These are phyloP conservation scores for Lamellibrachia luymesi DNA, from an alignment of 1,140 invertebrate species.

Conservation along the genomic window DNA sequence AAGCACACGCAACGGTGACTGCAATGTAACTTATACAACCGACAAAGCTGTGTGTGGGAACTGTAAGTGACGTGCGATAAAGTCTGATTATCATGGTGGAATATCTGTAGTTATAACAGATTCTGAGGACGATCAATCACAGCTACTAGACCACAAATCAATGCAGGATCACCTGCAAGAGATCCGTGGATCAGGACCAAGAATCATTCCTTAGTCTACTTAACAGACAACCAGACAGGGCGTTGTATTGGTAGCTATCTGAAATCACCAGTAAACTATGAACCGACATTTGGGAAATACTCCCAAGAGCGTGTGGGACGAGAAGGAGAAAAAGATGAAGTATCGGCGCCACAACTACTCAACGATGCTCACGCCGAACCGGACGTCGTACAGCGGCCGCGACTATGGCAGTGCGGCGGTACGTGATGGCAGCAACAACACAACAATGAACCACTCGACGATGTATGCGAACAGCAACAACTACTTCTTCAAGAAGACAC, in stretches of 20 bases:
- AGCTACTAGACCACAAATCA: background rate
- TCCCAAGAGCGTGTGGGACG: background rate
- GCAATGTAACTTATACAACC: background rate
- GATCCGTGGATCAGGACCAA: background rate
- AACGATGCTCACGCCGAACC: background rate
- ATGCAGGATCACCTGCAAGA: background rate
- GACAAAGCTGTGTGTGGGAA: background rate
- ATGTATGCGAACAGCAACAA: slow-evolving; percentile 14
- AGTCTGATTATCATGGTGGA: background rate
- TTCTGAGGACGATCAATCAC: background rate
- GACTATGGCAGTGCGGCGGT: background rate
- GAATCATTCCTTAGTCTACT: background rate
- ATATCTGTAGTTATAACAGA: background rate
- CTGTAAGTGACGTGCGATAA: background rate
- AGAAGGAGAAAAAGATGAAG: background rate
- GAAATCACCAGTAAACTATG: background rate
- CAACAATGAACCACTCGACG: slow-evolving; percentile 2
- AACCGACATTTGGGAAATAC: background rate
- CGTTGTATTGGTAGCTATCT: background rate
- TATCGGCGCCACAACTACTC: background rate
- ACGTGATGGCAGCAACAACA: background rate
- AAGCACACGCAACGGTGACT: background rate
- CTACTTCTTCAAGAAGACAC: slow-evolving; percentile 17
- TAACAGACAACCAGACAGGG: background rate
- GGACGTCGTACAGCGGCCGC: background rate